These are phyloP conservation scores for Apostichopus californicus DNA, from an alignment of 35 echinoderm and acorn worm species.

Conservation along the genomic window DNA sequence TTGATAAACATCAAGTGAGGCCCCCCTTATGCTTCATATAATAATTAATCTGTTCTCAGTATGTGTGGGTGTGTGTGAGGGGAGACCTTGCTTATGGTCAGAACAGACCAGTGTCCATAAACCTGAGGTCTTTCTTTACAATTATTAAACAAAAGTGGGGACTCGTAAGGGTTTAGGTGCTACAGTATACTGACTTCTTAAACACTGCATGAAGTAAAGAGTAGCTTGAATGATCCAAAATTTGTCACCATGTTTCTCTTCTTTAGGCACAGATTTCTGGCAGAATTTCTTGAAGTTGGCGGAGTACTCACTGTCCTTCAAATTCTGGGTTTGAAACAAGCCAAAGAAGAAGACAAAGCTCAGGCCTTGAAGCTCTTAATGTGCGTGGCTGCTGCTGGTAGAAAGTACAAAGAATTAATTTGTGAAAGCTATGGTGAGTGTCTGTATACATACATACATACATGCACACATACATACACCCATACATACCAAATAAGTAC, in stretches of 20 bases:
- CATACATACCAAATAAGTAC: too few relatives aligned
- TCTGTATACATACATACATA: background rate
- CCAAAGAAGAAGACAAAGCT: slow-evolving; percentile 96
- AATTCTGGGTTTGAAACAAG: slow-evolving; percentile 92
- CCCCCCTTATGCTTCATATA: slow-evolving; percentile 4
- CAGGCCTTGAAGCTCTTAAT: slow-evolving; percentile 83
- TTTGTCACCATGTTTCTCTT: background rate
- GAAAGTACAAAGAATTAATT: slow-evolving; percentile 98
- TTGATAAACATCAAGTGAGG: slow-evolving; percentile 14
- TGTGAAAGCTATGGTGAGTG: slow-evolving; percentile 98
- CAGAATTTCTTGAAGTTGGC: slow-evolving; percentile 96
- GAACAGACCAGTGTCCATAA: slow-evolving; percentile 13
- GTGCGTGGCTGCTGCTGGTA: slow-evolving; percentile 78
- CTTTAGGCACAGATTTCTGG: slow-evolving; percentile 87
- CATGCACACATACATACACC: background rate
- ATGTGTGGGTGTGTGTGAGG: background rate
- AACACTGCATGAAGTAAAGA: background rate
- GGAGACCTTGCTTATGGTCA: slow-evolving; percentile 5
- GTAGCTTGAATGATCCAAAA: background rate
- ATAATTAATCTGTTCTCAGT: slow-evolving; percentile 15
- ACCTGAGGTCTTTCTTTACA: background rate
- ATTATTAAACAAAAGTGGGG: background rate
- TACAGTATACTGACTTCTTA: background rate
- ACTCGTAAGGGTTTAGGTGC: background rate
- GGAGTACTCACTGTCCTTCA: slow-evolving; percentile 88